A percentile compares a stretch with the other conserved stretches of the same genome.
Evolutionary conservation across 2,797 vertebrate genomes (phyloP).

Genomic region (Sebastes vulpes): DNA sequence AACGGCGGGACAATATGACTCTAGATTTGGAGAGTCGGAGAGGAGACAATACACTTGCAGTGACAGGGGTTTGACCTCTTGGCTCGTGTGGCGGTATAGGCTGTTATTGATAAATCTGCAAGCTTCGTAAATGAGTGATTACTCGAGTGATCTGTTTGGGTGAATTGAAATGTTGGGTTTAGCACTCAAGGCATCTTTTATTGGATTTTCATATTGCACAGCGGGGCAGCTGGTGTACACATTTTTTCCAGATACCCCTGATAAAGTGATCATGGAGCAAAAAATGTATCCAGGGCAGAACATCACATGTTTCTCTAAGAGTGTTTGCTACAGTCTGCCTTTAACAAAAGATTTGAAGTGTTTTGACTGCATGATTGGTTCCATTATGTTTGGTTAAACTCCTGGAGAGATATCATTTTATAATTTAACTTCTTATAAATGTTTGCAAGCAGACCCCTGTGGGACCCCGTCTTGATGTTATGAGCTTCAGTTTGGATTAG

Average conservation of each 20-base stretch:
- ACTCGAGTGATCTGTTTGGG: slow-evolving; percentile 59
- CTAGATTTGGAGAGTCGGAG: slow-evolving; percentile 53
- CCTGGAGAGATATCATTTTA: neutral
- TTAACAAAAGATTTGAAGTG: neutral
- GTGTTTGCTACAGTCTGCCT: slow-evolving; percentile 9
- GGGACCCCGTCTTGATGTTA: neutral
- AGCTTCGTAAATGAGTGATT: slow-evolving; percentile 62
- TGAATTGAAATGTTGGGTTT: slow-evolving; percentile 71
- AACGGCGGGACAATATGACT: slow-evolving; percentile 79
- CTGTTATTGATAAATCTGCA: slow-evolving; percentile 81
- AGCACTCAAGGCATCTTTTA: slow-evolving; percentile 53
- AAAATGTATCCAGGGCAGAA: slow-evolving; percentile 21
- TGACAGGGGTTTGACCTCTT: slow-evolving; percentile 62
- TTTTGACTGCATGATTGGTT: neutral
- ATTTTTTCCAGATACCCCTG: slow-evolving; percentile 38
- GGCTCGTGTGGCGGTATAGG: slow-evolving; percentile 43
- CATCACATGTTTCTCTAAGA: neutral
- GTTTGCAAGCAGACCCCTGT: neutral
- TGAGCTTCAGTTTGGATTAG: neutral
- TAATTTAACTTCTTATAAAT: slow-evolving; percentile 12
- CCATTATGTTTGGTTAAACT: neutral
- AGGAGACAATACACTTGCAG: slow-evolving; percentile 73
- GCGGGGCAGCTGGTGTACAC: slow-evolving; percentile 37
- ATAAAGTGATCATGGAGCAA: slow-evolving; percentile 43
- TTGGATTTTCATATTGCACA: slow-evolving; percentile 60